Evolutionary conservation across 1,140 invertebrate genomes (phyloP).

Genomic region (Campodea augens): DNA sequence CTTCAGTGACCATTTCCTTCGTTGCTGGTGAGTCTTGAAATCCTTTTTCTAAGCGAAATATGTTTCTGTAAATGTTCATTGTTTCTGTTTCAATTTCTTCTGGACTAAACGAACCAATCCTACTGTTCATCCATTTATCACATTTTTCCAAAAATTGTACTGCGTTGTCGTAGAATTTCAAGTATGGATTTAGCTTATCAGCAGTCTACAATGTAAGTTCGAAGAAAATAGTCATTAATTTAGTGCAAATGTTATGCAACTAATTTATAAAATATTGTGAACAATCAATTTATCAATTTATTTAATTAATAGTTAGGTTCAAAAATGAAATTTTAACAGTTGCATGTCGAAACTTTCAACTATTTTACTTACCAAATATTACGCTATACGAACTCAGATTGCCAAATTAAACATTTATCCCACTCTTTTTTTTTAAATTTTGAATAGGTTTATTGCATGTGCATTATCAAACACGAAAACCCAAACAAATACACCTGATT

Average conservation of each 20-base stretch:
- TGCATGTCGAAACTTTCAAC: background rate
- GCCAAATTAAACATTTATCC: too few species aligned
- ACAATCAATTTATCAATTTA: background rate
- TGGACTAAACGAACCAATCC: constrained; percentile 66
- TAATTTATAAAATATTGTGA: background rate
- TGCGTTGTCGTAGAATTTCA: constrained; percentile 71
- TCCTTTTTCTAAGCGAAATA: constrained; percentile 74
- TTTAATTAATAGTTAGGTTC: background rate
- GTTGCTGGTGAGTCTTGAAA: constrained; percentile 47
- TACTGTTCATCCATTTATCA: constrained; percentile 61
- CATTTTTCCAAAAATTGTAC: constrained; percentile 68
- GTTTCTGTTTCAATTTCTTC: constrained; percentile 74
- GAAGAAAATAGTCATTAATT: too few species aligned
- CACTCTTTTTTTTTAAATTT: too few species aligned
- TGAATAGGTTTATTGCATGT: too few species aligned
- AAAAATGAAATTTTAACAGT: background rate
- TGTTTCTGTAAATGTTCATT: constrained; percentile 50
- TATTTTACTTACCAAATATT: background rate
- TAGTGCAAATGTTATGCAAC: background rate
- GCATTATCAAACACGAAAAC: too few species aligned
- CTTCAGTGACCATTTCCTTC: constrained; percentile 27
- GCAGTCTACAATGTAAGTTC: constrained; percentile 18
- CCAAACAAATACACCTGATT: too few species aligned
- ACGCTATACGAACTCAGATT: too few species aligned
- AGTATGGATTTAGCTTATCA: constrained; percentile 61